Evolutionary conservation across 2,888 invertebrate genomes (phyloP).

Genomic region (Eupithecia subfuscata): DNA sequence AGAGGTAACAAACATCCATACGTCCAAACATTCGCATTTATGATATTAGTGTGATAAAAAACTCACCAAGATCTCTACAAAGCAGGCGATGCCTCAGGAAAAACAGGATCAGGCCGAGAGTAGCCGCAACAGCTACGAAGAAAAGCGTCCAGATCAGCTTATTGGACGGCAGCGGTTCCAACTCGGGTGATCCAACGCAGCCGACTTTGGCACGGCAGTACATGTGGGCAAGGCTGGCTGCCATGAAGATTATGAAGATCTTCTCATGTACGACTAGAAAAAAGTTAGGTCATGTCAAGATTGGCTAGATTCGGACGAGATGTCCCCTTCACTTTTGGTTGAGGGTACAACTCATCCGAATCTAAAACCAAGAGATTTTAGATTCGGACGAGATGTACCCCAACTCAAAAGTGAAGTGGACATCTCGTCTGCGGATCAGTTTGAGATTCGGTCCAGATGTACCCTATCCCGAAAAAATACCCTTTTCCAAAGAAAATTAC

Average conservation of each 20-base stretch:
- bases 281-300: neutral
- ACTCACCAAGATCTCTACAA: constrained; percentile 94
- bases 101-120: constrained; percentile 92
- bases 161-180: constrained; percentile 86
- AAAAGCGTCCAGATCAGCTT: constrained; percentile 87
- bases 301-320: too few species aligned
- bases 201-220: constrained; percentile 78
- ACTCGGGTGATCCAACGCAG: constrained; percentile 69
- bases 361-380: too few species aligned
- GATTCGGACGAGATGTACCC: too few species aligned
- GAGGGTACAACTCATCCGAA: too few species aligned
- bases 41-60: neutral
- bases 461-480: too few species aligned
- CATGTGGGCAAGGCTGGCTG: constrained; percentile 93
- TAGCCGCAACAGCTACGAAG: constrained; percentile 89
- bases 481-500: too few species aligned
- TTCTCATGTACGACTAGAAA: constrained; percentile 93
- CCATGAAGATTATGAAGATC: constrained; percentile 95
- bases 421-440: too few species aligned
- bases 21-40: neutral
- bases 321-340: too few species aligned
- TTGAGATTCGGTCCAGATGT: too few species aligned
- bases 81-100: constrained; percentile 94
- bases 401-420: too few species aligned
- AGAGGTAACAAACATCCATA: too few species aligned